phyloP scores from a whole-genome alignment of 2,888 invertebrate genomes.

The Diaphora mendica region DNA sequence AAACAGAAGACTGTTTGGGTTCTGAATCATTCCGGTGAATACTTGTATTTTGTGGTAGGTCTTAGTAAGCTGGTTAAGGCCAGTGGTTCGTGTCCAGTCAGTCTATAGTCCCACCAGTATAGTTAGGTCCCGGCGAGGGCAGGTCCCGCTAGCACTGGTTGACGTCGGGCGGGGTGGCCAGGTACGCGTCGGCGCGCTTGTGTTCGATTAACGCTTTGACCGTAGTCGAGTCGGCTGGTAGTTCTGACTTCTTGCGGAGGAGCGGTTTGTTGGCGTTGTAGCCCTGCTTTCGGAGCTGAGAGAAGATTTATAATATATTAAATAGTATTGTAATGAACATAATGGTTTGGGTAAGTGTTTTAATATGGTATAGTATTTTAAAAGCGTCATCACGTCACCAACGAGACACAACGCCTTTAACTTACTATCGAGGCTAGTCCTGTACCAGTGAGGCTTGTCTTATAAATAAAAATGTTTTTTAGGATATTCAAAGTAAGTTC shows the following conservation, averaged over 20 bases:
- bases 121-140: neutral
- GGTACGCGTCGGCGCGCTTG: slow-evolving; percentile 96
- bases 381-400: too few relatives aligned
- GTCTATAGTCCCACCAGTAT: slow-evolving; percentile 19
- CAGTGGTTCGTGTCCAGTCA: slow-evolving; percentile 11
- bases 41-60: neutral
- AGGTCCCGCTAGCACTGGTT: slow-evolving; percentile 91
- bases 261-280: slow-evolving; percentile 93
- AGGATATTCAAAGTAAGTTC: too few relatives aligned
- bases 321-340: neutral
- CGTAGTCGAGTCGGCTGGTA: slow-evolving; percentile 97
- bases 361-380: neutral
- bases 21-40: neutral
- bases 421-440: too few relatives aligned
- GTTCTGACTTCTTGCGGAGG: slow-evolving; percentile 97
- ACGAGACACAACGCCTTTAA: too few relatives aligned
- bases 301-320: neutral
- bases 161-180: slow-evolving; percentile 94
- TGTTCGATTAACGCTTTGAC: slow-evolving; percentile 96
- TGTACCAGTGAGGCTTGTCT: too few relatives aligned
- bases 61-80: neutral
- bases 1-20: too few relatives aligned
- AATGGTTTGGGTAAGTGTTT: neutral
- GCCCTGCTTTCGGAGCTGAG: slow-evolving; percentile 86
- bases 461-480: too few relatives aligned